These are phyloP conservation scores for Notarius lentiginosus DNA, from an alignment of 2,113 vertebrate species.

Conservation along the genomic window DNA sequence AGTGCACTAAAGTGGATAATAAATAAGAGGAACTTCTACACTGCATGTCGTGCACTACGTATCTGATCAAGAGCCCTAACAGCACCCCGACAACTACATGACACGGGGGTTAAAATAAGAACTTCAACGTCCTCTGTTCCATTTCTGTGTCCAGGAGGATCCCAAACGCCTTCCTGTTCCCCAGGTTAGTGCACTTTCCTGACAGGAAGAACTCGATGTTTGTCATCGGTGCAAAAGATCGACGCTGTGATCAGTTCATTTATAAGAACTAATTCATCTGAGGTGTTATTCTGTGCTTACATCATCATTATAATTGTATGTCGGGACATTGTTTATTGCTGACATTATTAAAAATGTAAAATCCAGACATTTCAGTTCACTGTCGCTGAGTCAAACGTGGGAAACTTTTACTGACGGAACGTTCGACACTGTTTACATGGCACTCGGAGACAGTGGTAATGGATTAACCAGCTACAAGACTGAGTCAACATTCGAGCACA, in stretches of 20 bases:
- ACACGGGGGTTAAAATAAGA: neutral
- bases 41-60: conserved; percentile 5
- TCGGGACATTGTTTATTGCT: neutral
- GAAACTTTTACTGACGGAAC: conserved; percentile 47
- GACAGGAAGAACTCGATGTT: neutral
- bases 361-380: neutral
- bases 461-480: conserved; percentile 49
- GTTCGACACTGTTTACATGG: conserved; percentile 42
- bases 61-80: neutral
- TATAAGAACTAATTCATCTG: neutral
- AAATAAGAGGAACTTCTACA: neutral
- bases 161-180: neutral
- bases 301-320: neutral
- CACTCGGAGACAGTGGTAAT: conserved; percentile 48
- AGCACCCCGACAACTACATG: neutral
- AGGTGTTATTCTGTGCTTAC: neutral
- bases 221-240: too few species aligned
- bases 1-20: neutral
- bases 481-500: conserved; percentile 46
- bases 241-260: too few species aligned
- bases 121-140: neutral
- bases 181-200: neutral
- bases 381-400: conserved; percentile 4
- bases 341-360: neutral
- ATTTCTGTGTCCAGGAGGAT: neutral